These are phyloP conservation scores for Thunnus albacares DNA, from an alignment of 2,797 vertebrate species.

Conservation along the genomic window DNA sequence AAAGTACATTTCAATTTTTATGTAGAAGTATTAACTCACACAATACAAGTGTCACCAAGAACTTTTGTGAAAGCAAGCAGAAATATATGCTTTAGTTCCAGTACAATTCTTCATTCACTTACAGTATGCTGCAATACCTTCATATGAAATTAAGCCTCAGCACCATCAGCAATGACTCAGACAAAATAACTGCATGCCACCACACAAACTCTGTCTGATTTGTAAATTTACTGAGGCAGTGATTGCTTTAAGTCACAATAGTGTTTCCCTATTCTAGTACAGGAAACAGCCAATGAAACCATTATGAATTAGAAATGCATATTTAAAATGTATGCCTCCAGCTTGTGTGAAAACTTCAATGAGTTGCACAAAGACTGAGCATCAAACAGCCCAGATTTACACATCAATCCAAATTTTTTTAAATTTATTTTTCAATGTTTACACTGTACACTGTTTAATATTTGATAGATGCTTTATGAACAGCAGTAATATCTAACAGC, in stretches of 20 bases:
- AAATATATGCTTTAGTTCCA: background rate
- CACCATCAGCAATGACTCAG: background rate
- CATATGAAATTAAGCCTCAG: background rate
- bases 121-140: background rate
- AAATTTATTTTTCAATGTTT: too few relatives aligned
- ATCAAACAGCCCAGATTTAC: background rate
- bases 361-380: background rate
- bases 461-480: too few relatives aligned
- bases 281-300: too few relatives aligned
- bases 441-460: background rate
- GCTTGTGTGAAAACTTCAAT: constrained; percentile 23
- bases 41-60: background rate
- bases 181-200: background rate
- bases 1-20: background rate
- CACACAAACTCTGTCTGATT: too few relatives aligned
- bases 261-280: too few relatives aligned
- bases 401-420: too few relatives aligned
- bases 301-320: too few relatives aligned
- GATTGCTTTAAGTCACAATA: too few relatives aligned
- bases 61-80: background rate
- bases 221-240: too few relatives aligned
- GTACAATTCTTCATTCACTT: constrained; percentile 2
- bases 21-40: background rate
- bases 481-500: background rate
- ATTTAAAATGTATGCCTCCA: background rate